A percentile compares a stretch with the other conserved stretches of the same genome.
Conservation (phyloP, 2,888 invertebrate genomes). For the Tipula confusa region DNA sequence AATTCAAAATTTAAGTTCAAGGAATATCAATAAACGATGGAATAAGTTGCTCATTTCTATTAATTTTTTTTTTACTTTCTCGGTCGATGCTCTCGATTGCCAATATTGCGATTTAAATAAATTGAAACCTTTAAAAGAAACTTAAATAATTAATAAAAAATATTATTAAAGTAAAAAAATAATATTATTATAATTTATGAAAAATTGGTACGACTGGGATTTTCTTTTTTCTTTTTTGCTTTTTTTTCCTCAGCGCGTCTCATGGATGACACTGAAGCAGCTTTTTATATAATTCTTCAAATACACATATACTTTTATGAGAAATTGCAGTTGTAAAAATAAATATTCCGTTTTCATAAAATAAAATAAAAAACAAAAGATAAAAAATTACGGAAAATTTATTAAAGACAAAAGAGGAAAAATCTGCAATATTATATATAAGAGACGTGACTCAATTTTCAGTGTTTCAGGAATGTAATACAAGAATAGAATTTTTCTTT, state of each 20-base stretch:
- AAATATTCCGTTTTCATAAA: neutral
- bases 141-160: neutral
- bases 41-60: neutral
- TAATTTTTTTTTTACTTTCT: neutral
- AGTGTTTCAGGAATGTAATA: neutral
- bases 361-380: too few species aligned
- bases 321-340: neutral
- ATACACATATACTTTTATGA: neutral
- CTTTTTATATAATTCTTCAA: neutral
- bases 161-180: neutral
- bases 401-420: neutral
- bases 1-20: neutral
- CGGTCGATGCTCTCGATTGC: neutral
- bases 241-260: neutral
- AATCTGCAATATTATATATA: conserved; percentile 16
- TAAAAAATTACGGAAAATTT: neutral
- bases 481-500: neutral
- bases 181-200: neutral
- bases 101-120: neutral
- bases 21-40: neutral
- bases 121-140: neutral
- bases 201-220: neutral
- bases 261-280: neutral
- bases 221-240: neutral
- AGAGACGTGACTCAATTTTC: neutral